These are phyloP conservation scores for Propithecus coquereli DNA, from an alignment of 2,113 vertebrate genomes.

Conservation along the genomic window DNA sequence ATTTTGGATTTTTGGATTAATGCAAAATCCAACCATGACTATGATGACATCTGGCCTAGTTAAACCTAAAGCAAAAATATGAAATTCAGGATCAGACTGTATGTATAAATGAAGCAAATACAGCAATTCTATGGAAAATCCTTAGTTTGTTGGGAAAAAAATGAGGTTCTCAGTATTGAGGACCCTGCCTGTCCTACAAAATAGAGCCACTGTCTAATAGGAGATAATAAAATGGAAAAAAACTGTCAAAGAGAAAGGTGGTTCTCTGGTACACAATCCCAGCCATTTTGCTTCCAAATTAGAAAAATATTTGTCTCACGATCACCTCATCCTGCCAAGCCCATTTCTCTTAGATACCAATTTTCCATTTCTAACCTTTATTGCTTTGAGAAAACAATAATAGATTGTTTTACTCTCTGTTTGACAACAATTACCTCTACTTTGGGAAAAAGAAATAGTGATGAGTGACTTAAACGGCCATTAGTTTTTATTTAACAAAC, in stretches of 20 bases:
- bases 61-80: background rate
- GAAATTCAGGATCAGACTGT: background rate
- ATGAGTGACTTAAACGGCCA: background rate
- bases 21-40: background rate
- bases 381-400: background rate
- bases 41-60: background rate
- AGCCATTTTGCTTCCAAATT: background rate
- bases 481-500: background rate
- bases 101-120: background rate
- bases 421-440: background rate
- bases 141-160: background rate
- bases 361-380: slow-evolving; percentile 15
- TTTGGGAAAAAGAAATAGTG: background rate
- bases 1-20: background rate
- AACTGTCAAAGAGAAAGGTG: background rate
- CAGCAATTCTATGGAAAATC: background rate
- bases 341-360: background rate
- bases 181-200: background rate
- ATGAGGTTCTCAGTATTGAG: background rate
- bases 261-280: background rate
- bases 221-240: background rate
- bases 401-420: background rate
- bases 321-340: background rate
- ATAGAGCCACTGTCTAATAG: background rate
- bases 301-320: background rate